Conservation (phyloP, 2,888 invertebrate genomes). For the Xanthostigma xanthostigma region DNA sequence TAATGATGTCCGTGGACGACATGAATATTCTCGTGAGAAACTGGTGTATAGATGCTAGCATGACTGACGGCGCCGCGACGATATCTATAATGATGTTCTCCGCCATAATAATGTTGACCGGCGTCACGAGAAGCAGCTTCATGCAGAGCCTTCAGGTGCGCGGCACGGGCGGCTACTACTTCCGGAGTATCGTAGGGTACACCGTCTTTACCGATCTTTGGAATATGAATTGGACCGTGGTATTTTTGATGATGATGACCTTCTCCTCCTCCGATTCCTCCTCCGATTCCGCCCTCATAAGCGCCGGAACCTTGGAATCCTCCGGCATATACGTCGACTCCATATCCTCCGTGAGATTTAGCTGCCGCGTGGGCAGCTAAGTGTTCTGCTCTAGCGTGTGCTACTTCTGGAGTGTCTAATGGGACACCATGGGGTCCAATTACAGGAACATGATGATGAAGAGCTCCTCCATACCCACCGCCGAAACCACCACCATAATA, state of each 20-base stretch:
- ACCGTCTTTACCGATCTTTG: conserved; percentile 21
- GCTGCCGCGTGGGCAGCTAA: conserved; percentile 2
- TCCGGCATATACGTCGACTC: neutral
- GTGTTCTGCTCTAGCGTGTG: neutral
- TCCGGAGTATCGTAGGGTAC: conserved; percentile 10
- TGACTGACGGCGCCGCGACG: neutral
- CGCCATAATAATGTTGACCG: conserved; percentile 2
- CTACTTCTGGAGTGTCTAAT: conserved; percentile 5
- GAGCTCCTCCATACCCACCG: neutral
- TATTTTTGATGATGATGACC: neutral
- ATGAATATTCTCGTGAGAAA: too few species aligned
- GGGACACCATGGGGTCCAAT: conserved; percentile 4
- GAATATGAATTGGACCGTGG: conserved; percentile 29
- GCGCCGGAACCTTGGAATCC: neutral
- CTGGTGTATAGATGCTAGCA: neutral
- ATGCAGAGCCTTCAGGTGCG: conserved; percentile 6
- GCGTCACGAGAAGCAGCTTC: conserved; percentile 6
- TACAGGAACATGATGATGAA: neutral
- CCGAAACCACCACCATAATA: neutral
- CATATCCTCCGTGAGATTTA: neutral
- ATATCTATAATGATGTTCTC: neutral
- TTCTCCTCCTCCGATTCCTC: neutral
- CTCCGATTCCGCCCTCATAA: neutral
- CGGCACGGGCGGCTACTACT: conserved; percentile 7
- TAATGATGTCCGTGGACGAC: conserved; percentile 4